phyloP scores from a whole-genome alignment of 2,888 invertebrate species.

The Eurytoma californica region DNA sequence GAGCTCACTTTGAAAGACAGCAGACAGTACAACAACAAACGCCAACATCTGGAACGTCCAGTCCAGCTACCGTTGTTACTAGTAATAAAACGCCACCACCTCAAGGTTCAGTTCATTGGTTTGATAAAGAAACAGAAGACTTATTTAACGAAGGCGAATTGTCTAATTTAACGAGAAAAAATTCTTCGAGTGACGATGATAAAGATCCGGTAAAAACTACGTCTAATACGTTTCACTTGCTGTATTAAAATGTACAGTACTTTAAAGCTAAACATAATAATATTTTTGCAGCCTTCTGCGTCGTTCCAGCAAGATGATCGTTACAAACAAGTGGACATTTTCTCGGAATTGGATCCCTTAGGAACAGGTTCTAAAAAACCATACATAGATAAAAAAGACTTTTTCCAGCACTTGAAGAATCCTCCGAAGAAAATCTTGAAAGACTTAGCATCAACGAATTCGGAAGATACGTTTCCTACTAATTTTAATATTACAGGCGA shows the following conservation, averaged over 20 bases:
- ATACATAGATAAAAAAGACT: constrained; percentile 96
- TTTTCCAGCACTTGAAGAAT: constrained; percentile 96
- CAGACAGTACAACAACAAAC: constrained; percentile 66
- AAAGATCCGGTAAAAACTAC: constrained; percentile 64
- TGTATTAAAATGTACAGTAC: background rate
- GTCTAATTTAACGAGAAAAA: constrained; percentile 62
- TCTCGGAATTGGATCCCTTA: constrained; percentile 94
- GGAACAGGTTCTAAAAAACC: constrained; percentile 94
- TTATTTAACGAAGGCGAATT: constrained; percentile 74
- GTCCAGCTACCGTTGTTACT: constrained; percentile 66
- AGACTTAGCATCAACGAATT: constrained; percentile 81
- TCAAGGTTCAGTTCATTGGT: constrained; percentile 73
- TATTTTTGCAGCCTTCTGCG: constrained; percentile 53
- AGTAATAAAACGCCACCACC: constrained; percentile 70
- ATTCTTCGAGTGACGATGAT: constrained; percentile 66
- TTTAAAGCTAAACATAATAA: background rate
- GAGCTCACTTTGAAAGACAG: constrained; percentile 70
- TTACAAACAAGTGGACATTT: constrained; percentile 82
- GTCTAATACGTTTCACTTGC: background rate
- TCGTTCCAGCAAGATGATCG: constrained; percentile 60
- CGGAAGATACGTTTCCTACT: constrained; percentile 70
- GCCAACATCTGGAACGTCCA: constrained; percentile 67
- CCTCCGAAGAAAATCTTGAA: constrained; percentile 94
- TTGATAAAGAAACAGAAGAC: constrained; percentile 75
- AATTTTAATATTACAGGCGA: constrained; percentile 69